phyloP scores from a whole-genome alignment of 2,113 vertebrate species.

The Gnathonemus echidnorhynchus region DNA sequence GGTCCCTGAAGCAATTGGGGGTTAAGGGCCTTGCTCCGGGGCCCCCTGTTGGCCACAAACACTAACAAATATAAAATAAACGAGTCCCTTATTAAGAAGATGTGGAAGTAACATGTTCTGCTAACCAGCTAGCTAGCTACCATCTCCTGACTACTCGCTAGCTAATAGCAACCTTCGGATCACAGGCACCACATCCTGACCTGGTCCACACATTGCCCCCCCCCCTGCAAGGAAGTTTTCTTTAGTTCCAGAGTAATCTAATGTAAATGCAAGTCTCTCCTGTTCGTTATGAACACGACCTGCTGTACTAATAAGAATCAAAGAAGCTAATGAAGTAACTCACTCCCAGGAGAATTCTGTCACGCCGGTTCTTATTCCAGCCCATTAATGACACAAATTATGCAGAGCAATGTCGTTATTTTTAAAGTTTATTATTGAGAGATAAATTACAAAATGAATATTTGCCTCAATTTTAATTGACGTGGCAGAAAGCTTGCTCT shows the following conservation, averaged over 20 bases:
- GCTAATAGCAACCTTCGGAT: background rate
- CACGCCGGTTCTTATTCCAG: background rate
- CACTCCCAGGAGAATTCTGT: background rate
- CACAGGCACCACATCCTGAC: background rate
- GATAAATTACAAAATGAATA: background rate
- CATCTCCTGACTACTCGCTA: background rate
- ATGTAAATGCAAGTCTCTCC: background rate
- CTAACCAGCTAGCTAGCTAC: background rate
- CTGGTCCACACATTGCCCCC: background rate
- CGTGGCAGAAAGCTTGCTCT: background rate
- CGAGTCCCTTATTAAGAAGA: background rate
- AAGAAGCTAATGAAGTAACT: background rate
- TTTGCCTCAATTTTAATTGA: slow-evolving; percentile 3
- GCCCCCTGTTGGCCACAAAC: background rate
- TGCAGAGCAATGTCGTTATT: background rate
- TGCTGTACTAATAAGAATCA: background rate
- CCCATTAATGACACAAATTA: background rate
- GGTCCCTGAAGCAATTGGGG: background rate
- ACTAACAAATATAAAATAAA: background rate
- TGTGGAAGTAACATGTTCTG: background rate
- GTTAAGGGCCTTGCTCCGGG: background rate
- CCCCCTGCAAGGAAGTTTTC: background rate
- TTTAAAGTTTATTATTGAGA: background rate
- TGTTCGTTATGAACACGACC: background rate
- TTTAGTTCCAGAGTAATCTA: background rate